Conservation (phyloP, 2,113 vertebrate species). For the Rana temporaria region DNA sequence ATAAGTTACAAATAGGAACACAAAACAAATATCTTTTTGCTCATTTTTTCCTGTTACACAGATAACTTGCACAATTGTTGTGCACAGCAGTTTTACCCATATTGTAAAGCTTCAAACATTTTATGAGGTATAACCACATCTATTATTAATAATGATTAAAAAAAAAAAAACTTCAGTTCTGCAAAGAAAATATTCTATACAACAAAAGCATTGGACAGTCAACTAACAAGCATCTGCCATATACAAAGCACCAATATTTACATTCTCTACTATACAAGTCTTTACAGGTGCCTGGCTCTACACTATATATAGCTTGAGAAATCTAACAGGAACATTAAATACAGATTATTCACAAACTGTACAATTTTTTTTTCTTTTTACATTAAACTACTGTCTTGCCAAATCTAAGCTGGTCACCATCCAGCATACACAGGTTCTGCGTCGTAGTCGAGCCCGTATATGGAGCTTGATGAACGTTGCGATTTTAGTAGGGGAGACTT, state of each 20-base stretch:
- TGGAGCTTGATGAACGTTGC: constrained; percentile 65
- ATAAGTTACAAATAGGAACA: too few species aligned
- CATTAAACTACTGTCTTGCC: background rate
- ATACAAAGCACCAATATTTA: background rate
- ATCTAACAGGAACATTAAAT: background rate
- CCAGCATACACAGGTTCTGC: constrained; percentile 85
- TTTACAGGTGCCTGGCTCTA: background rate
- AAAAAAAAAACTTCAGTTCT: background rate
- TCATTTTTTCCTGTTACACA: too few species aligned
- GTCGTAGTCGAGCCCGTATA: constrained; percentile 76
- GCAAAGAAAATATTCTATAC: background rate
- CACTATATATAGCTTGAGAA: background rate
- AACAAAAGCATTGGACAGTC: background rate
- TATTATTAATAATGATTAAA: too few species aligned
- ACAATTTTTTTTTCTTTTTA: background rate
- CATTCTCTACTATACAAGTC: background rate
- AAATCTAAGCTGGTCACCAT: constrained; percentile 71
- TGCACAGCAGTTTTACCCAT: too few species aligned
- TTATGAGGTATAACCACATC: background rate
- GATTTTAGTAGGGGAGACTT: constrained; percentile 72
- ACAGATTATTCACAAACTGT: constrained; percentile 15
- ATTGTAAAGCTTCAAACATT: background rate
- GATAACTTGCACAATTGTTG: too few species aligned
- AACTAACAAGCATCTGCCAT: background rate
- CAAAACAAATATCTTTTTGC: too few species aligned